These are phyloP conservation scores for Distichodus sexfasciatus DNA, from an alignment of 2,797 vertebrate genomes.

Conservation along the genomic window DNA sequence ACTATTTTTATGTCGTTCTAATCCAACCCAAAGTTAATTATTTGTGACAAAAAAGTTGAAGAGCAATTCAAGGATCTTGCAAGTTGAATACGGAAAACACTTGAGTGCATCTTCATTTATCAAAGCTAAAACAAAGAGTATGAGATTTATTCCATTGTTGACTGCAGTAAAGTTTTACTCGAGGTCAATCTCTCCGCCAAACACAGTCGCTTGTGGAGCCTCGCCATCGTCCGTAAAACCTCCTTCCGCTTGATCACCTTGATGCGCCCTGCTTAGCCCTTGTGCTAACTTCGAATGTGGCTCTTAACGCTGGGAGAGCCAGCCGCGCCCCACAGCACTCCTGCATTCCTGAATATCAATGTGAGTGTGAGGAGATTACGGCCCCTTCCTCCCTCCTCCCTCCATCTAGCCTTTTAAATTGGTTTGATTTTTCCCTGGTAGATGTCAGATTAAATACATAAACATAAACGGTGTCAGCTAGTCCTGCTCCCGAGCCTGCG, in stretches of 20 bases:
- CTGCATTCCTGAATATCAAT: slow-evolving; percentile 48
- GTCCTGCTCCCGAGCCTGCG: slow-evolving; percentile 78
- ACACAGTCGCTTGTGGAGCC: too few relatives aligned
- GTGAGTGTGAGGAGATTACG: slow-evolving; percentile 35
- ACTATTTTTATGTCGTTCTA: too few relatives aligned
- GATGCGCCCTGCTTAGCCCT: slow-evolving; percentile 39
- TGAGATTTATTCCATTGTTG: too few relatives aligned
- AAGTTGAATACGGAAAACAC: too few relatives aligned
- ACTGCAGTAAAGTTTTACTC: too few relatives aligned
- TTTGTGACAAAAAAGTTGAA: too few relatives aligned
- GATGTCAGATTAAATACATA: slow-evolving; percentile 87
- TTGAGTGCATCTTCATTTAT: too few relatives aligned
- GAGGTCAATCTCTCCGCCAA: too few relatives aligned
- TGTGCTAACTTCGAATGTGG: slow-evolving; percentile 16
- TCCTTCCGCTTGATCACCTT: slow-evolving; percentile 9
- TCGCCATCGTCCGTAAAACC: too few relatives aligned
- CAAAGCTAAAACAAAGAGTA: too few relatives aligned
- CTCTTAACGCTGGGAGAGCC: slow-evolving; percentile 21
- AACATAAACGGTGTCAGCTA: slow-evolving; percentile 85
- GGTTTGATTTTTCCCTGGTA: slow-evolving; percentile 86
- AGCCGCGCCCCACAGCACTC: slow-evolving; percentile 27
- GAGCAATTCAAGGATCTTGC: too few relatives aligned
- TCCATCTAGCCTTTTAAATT: slow-evolving; percentile 68
- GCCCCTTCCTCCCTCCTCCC: slow-evolving; percentile 17
- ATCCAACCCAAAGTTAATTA: too few relatives aligned